phyloP scores from a whole-genome alignment of 2,113 vertebrate species.

The Podilymbus podiceps region DNA sequence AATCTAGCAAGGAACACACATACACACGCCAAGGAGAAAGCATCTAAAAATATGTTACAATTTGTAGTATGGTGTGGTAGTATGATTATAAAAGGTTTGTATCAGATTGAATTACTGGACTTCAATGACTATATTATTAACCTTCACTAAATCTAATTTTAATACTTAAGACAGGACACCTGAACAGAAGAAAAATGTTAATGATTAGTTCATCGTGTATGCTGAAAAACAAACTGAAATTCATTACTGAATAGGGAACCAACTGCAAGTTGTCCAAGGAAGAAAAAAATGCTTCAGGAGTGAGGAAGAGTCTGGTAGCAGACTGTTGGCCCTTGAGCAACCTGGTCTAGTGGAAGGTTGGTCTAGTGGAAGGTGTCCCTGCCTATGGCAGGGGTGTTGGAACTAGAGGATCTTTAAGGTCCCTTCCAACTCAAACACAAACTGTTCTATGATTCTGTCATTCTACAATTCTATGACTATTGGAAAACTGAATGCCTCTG shows the following conservation, averaged over 20 bases:
- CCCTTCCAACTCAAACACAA: too few species aligned
- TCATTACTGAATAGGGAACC: not conserved
- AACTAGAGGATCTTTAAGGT: too few species aligned
- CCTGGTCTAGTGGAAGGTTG: too few species aligned
- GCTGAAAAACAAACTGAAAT: not conserved
- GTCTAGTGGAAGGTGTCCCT: too few species aligned
- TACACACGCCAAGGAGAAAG: not conserved
- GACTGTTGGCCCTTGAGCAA: not conserved
- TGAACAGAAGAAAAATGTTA: not conserved
- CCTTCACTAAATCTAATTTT: not conserved
- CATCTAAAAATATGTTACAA: not conserved
- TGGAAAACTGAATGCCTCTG: not conserved
- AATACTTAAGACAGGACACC: not conserved
- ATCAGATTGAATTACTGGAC: not conserved
- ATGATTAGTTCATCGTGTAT: not conserved
- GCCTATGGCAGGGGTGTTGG: too few species aligned
- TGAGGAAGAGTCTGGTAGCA: not conserved
- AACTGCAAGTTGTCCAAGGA: not conserved
- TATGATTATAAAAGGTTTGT: not conserved
- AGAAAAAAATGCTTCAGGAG: not conserved
- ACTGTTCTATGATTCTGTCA: too few species aligned
- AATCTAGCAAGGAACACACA: not conserved
- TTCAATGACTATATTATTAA: not conserved
- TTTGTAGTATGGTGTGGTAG: not conserved
- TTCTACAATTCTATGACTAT: not conserved